Conservation (phyloP, 2,888 invertebrate species). For the Phytoseiulus persimilis region DNA sequence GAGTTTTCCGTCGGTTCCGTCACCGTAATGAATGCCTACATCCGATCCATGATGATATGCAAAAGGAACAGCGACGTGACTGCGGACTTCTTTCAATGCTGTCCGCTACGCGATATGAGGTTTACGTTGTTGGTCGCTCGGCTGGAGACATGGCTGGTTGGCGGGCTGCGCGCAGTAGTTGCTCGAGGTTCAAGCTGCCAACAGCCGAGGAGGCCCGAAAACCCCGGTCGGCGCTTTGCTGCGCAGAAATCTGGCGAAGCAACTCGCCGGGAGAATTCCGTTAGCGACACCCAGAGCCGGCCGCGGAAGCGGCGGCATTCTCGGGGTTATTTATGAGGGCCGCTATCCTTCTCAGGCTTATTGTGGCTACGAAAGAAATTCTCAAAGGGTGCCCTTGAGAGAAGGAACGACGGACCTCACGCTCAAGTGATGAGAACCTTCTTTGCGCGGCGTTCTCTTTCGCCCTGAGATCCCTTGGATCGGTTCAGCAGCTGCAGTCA, state of each 20-base stretch:
- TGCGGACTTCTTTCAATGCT: not conserved
- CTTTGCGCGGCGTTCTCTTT: not conserved
- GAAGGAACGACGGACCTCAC: not conserved
- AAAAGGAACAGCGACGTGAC: not conserved
- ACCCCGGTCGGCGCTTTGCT: not conserved
- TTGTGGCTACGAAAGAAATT: not conserved
- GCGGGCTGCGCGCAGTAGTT: not conserved
- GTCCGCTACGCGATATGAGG: not conserved
- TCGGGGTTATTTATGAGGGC: not conserved
- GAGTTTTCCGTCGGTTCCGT: not conserved
- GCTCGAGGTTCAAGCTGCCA: not conserved
- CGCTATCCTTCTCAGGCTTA: not conserved
- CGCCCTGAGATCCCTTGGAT: not conserved
- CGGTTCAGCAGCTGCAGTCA: not conserved
- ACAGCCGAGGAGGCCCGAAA: not conserved
- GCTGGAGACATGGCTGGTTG: not conserved
- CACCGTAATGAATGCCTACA: not conserved
- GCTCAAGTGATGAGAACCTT: not conserved
- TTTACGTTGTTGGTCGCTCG: not conserved
- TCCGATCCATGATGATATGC: not conserved
- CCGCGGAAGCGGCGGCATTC: not conserved
- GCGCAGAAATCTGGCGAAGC: not conserved
- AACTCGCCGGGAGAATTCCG: not conserved
- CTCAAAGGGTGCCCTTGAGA: not conserved
- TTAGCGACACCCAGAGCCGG: not conserved